Evolutionary conservation across 2,888 invertebrate genomes (phyloP).

Genomic region (Pantelozetes paolii): DNA sequence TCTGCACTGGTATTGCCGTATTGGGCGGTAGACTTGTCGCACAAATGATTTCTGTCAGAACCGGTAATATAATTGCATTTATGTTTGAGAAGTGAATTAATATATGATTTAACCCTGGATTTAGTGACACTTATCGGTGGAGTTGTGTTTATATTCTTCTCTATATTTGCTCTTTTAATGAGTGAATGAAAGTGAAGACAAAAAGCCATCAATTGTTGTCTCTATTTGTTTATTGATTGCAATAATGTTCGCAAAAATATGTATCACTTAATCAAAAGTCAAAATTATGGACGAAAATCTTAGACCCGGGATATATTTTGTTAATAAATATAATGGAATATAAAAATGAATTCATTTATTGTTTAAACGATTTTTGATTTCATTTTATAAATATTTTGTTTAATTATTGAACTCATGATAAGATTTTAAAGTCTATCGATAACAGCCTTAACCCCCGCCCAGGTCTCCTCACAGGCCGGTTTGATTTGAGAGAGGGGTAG

Average conservation of each 20-base stretch:
- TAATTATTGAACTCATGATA: too few species aligned
- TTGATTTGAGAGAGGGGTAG: constrained; percentile 47
- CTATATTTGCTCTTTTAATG: constrained; percentile 58
- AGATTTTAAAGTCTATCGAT: background rate
- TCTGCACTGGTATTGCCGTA: constrained; percentile 96
- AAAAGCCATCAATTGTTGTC: background rate
- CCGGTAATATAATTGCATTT: too few species aligned
- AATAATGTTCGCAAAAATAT: background rate
- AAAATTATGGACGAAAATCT: too few species aligned
- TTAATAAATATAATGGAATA: too few species aligned
- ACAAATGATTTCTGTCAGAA: constrained; percentile 92
- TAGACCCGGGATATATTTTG: too few species aligned
- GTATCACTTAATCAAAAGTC: too few species aligned
- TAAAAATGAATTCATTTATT: too few species aligned
- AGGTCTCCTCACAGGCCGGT: constrained; percentile 48
- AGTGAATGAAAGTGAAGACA: background rate
- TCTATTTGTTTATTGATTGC: background rate
- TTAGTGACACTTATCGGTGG: constrained; percentile 92
- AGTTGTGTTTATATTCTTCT: constrained; percentile 89
- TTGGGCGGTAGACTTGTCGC: constrained; percentile 94
- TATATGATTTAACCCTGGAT: too few species aligned
- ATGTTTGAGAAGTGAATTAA: too few species aligned
- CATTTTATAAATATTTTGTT: too few species aligned
- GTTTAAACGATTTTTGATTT: background rate
- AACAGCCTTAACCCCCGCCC: constrained; percentile 46